A percentile compares a stretch with the other conserved stretches of the same genome.
Conservation (phyloP, 23 tunicate species). For the Corella eumyota region DNA sequence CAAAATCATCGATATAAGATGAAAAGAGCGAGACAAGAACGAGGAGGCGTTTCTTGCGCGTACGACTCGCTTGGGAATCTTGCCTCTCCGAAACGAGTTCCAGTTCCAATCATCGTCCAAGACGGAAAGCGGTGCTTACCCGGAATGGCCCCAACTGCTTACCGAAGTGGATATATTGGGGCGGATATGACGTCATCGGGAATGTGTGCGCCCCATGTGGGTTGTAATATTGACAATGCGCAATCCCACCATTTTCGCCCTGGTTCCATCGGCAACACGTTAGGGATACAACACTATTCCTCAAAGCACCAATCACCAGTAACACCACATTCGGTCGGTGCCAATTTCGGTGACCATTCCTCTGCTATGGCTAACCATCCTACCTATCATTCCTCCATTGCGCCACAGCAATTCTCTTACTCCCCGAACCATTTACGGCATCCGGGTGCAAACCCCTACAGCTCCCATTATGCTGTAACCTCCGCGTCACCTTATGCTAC, state of each 20-base stretch:
- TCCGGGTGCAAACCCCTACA: conserved; percentile 19
- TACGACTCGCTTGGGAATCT: conserved; percentile 33
- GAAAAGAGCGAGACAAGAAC: conserved; percentile 72
- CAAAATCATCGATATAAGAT: conserved; percentile 85
- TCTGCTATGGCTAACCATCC: conserved; percentile 10
- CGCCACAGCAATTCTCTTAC: conserved; percentile 17
- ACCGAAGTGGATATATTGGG: conserved; percentile 9
- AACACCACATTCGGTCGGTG: conserved; percentile 6
- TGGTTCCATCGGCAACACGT: conserved; percentile 5
- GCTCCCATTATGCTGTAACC: conserved; percentile 18
- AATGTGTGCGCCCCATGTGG: background rate
- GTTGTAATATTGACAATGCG: no score
- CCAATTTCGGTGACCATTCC: no score
- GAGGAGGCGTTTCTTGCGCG: conserved; percentile 13
- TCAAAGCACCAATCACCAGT: conserved; percentile 4
- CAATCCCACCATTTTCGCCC: conserved; percentile 12
- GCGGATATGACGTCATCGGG: background rate
- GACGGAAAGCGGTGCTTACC: conserved; percentile 55
- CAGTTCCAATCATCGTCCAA: conserved; percentile 52
- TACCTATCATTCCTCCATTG: conserved; percentile 21
- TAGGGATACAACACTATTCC: conserved; percentile 7
- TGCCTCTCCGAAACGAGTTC: conserved; percentile 40
- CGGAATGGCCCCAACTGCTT: conserved; percentile 3
- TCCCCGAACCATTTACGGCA: conserved; percentile 15
- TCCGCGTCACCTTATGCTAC: conserved; percentile 9